Base-by-base conservation (phyloP, 2,113 vertebrate species). In the Upupa epops region DNA sequence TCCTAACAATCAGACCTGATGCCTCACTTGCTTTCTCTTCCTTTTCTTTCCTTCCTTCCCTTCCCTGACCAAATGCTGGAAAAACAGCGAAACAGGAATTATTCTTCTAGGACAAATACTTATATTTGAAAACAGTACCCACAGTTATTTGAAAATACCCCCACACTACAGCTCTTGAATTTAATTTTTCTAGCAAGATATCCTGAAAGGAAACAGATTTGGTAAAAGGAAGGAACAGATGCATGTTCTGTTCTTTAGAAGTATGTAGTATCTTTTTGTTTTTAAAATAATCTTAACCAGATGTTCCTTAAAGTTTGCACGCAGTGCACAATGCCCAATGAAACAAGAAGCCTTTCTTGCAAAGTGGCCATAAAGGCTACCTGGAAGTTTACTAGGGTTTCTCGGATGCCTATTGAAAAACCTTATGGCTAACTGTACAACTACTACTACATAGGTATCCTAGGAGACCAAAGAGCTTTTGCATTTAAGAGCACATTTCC, bases 401-500 rank as follows among this genome's bases (percentile, higher is more conserved):
- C 91, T 83, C 56, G 48, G 18, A 64, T 69, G 64, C 45, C 77
- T 74, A 36, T 1, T 54, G 55, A 65, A 88, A 95, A 95, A 76
- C 61, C 80, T 52, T 65, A 76, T 8, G 60, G 89, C 60, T 86
- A 92, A 95, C 80, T 68, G 71, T 71, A 94, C 68, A 91, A 93
- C 73, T 85, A 89, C 56, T 91, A 90, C 89, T 89, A 93, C 84
- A 74, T 29, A 92, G 3, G 95, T 96, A 96, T 95, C 96, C 96
- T 97, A 96, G 96, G 96, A 97, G 95, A 97, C 93, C 78, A 94
- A 90, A 96, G 80, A 91, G 73, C 88, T 95, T 86, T 93, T 12
- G 7, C 79, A 84, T 91, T 95, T 94, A 94, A 91, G 76, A 90
- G 83, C 86, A 92, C 85, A 92, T 80, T 96, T 93, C 89, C 92